phyloP scores from a whole-genome alignment of 2,113 vertebrate genomes.

The Nymphicus hollandicus region DNA sequence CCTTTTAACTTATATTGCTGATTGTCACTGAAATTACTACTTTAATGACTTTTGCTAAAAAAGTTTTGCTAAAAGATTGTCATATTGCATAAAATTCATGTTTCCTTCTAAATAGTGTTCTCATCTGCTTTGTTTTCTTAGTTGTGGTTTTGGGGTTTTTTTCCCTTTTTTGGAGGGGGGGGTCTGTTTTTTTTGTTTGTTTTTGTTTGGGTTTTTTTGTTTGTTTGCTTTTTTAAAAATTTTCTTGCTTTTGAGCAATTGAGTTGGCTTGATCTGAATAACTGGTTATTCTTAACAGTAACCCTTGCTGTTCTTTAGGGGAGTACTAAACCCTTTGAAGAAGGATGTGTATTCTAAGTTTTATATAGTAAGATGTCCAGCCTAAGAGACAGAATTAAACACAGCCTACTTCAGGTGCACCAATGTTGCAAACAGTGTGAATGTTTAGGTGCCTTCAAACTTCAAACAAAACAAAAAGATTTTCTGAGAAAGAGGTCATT shows the following conservation, averaged over 20 bases:
- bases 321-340: background rate
- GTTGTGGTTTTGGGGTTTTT: background rate
- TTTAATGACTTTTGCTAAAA: background rate
- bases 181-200: background rate
- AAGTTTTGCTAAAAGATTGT: background rate
- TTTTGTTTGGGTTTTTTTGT: rapidly evolving
- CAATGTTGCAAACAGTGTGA: background rate
- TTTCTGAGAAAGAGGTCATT: background rate
- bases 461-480: background rate
- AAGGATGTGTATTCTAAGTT: background rate
- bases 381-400: background rate
- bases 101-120: background rate
- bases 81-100: background rate
- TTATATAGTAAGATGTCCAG: background rate
- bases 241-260: background rate
- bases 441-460: background rate
- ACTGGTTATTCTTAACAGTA: background rate
- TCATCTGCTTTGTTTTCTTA: background rate
- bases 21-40: background rate
- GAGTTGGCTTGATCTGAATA: background rate
- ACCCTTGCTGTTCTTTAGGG: background rate
- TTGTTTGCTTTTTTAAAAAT: background rate
- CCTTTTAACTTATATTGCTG: background rate
- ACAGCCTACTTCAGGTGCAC: background rate
- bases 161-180: no score